These are phyloP conservation scores for Semicossyphus pulcher DNA, from an alignment of 2,113 vertebrate genomes.

Conservation along the genomic window DNA sequence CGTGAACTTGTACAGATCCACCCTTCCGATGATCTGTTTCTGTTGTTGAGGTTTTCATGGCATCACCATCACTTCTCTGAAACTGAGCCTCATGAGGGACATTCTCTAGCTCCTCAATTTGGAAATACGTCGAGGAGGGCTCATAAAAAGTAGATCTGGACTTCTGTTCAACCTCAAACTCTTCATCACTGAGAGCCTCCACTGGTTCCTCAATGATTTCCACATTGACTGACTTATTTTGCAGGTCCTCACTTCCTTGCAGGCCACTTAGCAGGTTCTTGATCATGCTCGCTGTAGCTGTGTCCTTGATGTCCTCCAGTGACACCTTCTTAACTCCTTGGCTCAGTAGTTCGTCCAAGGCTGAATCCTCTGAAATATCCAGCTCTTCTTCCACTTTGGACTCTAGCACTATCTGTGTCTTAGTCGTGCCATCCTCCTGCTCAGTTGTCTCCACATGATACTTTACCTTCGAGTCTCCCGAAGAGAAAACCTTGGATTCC, in stretches of 20 bases:
- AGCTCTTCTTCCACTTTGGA: constrained; percentile 89
- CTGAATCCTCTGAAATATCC: constrained; percentile 81
- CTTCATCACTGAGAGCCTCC: constrained; percentile 80
- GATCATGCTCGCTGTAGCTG: constrained; percentile 85
- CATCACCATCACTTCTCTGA: constrained; percentile 50
- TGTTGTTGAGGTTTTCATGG: not conserved
- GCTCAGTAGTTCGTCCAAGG: constrained; percentile 81
- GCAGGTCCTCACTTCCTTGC: constrained; percentile 76
- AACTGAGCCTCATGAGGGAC: constrained; percentile 60
- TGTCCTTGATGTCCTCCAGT: constrained; percentile 82
- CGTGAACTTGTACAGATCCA: constrained; percentile 71
- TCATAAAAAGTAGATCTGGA: constrained; percentile 57
- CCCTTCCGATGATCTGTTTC: constrained; percentile 53
- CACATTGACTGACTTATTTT: constrained; percentile 88
- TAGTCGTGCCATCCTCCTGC: constrained; percentile 84
- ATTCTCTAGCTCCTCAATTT: constrained; percentile 91
- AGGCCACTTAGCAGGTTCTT: constrained; percentile 86
- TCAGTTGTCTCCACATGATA: constrained; percentile 87
- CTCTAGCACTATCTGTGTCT: constrained; percentile 89
- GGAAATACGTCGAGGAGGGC: constrained; percentile 84
- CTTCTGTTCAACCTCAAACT: constrained; percentile 73
- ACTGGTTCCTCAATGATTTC: constrained; percentile 91
- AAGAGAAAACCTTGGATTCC: constrained; percentile 68
- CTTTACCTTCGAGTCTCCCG: constrained; percentile 86
- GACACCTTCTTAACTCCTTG: constrained; percentile 83